These are phyloP conservation scores for Solea senegalensis DNA, from an alignment of 2,113 vertebrate genomes.

Conservation along the genomic window DNA sequence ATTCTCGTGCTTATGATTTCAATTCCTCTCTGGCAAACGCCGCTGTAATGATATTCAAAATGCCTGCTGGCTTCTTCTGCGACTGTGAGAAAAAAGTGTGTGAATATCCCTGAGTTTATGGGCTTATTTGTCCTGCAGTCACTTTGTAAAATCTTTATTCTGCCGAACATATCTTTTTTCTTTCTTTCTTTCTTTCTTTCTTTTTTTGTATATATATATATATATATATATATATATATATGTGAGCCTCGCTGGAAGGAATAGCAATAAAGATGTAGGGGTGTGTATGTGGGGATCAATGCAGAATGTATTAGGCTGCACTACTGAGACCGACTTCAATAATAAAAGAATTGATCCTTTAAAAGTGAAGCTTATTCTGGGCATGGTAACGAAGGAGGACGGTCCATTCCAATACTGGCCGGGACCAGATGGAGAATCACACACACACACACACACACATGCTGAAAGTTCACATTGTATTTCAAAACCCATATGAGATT, in stretches of 20 bases:
- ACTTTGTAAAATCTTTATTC: constrained; percentile 86
- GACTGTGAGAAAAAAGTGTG: constrained; percentile 28
- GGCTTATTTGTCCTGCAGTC: constrained; percentile 84
- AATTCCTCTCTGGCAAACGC: constrained; percentile 70
- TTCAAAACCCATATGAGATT: constrained; percentile 57
- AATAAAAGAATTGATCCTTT: constrained; percentile 99
- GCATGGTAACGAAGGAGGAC: constrained; percentile 82
- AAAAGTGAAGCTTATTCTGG: constrained; percentile 97
- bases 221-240: constrained; percentile 63
- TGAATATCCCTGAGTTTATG: constrained; percentile 85
- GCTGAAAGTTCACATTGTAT: constrained; percentile 52
- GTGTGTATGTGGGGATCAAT: constrained; percentile 87
- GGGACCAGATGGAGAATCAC: constrained; percentile 72
- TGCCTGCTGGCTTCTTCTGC: constrained; percentile 68
- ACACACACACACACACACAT: constrained; percentile 1
- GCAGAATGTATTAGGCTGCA: constrained; percentile 98
- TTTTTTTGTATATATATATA: no score
- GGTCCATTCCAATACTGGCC: constrained; percentile 77
- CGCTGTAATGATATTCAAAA: constrained; percentile 77
- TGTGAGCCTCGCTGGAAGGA: no score
- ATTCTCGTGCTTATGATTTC: constrained; percentile 75
- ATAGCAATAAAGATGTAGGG: constrained; percentile 85
- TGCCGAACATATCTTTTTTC: constrained; percentile 89
- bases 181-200: neutral
- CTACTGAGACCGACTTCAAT: constrained; percentile 96